These are phyloP conservation scores for Teleogryllus occipitalis DNA, from an alignment of 1,140 invertebrate species.

Conservation along the genomic window DNA sequence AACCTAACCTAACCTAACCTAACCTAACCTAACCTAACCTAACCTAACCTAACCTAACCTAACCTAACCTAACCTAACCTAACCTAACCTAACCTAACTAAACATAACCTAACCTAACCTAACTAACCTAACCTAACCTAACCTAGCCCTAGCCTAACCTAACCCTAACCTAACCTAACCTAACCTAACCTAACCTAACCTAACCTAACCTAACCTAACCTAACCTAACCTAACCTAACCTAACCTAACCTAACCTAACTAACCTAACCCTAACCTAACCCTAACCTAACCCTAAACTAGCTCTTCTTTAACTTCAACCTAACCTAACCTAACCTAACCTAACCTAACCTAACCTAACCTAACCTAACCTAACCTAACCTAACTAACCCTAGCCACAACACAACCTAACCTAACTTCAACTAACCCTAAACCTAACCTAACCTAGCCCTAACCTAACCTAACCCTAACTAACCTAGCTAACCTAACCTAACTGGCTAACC, in stretches of 20 bases:
- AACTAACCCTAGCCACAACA: constrained; percentile 18
- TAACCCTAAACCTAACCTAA: constrained; percentile 18
- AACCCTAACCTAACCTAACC: constrained; percentile 17
- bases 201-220: constrained; percentile 19
- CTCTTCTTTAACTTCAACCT: no score
- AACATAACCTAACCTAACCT: constrained; percentile 24
- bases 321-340: constrained; percentile 17
- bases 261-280: constrained; percentile 16
- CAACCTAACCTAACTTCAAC: constrained; percentile 20
- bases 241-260: constrained; percentile 19
- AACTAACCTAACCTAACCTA: constrained; percentile 26
- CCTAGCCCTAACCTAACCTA: constrained; percentile 23
- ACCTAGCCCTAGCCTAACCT: constrained; percentile 17
- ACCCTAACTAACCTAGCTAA: constrained; percentile 21
- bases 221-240: constrained; percentile 19
- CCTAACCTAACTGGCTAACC: constrained; percentile 24
- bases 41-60: constrained; percentile 25
- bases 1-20: constrained; percentile 29
- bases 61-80: constrained; percentile 23
- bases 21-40: constrained; percentile 27
- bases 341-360: constrained; percentile 19
- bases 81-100: constrained; percentile 15
- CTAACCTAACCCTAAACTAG: no score
- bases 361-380: constrained; percentile 17
- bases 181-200: constrained; percentile 19